phyloP scores from a whole-genome alignment of 2,113 vertebrate species.

The Podilymbus podiceps region DNA sequence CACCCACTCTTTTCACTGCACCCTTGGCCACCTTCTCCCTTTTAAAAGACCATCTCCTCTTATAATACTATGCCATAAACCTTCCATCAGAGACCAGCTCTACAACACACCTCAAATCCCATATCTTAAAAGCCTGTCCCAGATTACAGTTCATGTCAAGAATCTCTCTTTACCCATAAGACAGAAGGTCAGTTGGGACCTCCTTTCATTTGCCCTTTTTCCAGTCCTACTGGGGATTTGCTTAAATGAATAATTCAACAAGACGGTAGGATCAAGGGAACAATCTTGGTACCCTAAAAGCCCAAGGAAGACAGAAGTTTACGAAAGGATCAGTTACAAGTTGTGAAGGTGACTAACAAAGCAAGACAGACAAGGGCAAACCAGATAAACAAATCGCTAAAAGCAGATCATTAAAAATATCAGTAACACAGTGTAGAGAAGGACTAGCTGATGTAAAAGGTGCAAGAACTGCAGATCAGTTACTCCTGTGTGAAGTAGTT shows the following conservation, averaged over 20 bases:
- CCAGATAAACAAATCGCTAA: not conserved
- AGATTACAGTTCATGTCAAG: not conserved
- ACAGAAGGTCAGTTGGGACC: not conserved
- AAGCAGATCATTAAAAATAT: not conserved
- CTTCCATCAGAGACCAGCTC: not conserved
- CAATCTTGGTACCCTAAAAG: not conserved
- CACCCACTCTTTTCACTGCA: not conserved
- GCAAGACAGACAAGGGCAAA: not conserved
- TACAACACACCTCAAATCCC: not conserved
- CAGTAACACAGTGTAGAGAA: rapidly evolving
- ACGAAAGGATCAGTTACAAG: not conserved
- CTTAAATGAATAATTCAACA: not conserved
- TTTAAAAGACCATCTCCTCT: not conserved
- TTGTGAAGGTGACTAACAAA: not conserved
- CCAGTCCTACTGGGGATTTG: not conserved
- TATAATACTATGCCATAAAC: not conserved
- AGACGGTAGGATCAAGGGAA: not conserved
- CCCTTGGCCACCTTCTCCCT: not conserved
- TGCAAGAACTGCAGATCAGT: not conserved
- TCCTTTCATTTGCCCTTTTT: not conserved
- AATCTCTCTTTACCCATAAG: not conserved
- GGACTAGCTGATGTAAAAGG: not conserved
- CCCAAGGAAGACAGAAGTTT: not conserved
- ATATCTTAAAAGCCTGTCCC: not conserved
- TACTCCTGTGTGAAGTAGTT: not conserved